These are phyloP conservation scores for Peromyscus maniculatus DNA, from an alignment of 2,113 vertebrate species.

Conservation along the genomic window DNA sequence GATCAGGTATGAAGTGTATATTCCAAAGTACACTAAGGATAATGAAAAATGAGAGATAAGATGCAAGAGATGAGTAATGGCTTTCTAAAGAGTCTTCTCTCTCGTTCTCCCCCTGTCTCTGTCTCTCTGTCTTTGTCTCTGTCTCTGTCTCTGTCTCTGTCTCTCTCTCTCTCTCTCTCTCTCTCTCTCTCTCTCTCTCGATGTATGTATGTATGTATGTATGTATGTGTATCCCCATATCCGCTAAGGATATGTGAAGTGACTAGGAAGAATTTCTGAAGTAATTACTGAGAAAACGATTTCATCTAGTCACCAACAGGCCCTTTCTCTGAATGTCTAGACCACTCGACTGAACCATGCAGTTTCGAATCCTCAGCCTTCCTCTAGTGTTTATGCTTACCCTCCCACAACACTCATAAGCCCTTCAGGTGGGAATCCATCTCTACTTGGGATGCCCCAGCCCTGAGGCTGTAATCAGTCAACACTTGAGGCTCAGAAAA, in stretches of 20 bases:
- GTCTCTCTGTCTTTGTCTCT: neutral
- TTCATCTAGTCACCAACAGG: neutral
- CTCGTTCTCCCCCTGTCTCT: neutral
- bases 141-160: neutral
- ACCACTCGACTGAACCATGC: neutral
- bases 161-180: neutral
- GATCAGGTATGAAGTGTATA: neutral
- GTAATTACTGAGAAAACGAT: neutral
- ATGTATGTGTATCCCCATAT: neutral
- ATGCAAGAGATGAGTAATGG: neutral
- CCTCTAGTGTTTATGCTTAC: neutral
- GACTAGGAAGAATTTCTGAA: constrained; percentile 38
- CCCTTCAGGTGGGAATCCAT: neutral
- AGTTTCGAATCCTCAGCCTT: neutral
- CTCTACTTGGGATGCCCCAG: too few relatives aligned
- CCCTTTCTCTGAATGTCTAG: neutral
- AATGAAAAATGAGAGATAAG: neutral
- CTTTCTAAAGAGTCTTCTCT: neutral
- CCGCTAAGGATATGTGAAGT: neutral
- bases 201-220: neutral
- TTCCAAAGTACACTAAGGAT: neutral
- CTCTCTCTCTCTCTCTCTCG: too few relatives aligned
- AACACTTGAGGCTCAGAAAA: neutral
- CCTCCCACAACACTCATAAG: neutral
- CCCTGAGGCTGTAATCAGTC: neutral